Evolutionary conservation across 2,113 vertebrate genomes (phyloP).

Genomic region (Piprites chloris): DNA sequence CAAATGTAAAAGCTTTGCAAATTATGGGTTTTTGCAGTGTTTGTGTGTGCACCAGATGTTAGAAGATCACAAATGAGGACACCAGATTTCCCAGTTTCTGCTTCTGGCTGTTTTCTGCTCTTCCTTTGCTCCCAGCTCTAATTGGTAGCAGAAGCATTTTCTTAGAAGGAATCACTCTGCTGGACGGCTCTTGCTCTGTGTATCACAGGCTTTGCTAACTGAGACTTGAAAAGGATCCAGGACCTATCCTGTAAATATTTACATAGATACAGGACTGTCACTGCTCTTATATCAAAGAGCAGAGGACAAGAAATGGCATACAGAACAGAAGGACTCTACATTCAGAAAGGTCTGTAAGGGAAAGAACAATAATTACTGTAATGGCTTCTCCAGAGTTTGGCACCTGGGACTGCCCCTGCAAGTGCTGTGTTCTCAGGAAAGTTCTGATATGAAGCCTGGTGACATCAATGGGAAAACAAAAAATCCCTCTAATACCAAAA

Average conservation of each 20-base stretch:
- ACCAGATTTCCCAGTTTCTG: conserved; percentile 20
- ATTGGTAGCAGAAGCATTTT: conserved; percentile 40
- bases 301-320: neutral
- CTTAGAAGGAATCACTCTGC: conserved; percentile 12
- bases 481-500: neutral
- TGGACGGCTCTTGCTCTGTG: neutral
- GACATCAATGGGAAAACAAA: neutral
- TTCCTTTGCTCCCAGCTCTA: neutral
- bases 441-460: neutral
- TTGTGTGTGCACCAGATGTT: neutral
- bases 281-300: conserved; percentile 11
- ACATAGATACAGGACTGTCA: conserved; percentile 13
- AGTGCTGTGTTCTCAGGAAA: neutral
- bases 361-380: neutral
- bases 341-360: neutral
- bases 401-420: neutral
- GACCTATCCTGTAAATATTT: conserved; percentile 36
- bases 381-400: neutral
- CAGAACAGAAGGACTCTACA: neutral
- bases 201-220: neutral
- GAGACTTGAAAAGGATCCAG: neutral
- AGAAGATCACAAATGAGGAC: conserved; percentile 12
- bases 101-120: neutral
- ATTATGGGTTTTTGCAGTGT: neutral
- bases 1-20: neutral